Percentiles rank a stretch among this genome's conserved stretches.
Evolutionary conservation across 2,113 vertebrate genomes (phyloP).

Genomic region (Dolichotis patagonum): DNA sequence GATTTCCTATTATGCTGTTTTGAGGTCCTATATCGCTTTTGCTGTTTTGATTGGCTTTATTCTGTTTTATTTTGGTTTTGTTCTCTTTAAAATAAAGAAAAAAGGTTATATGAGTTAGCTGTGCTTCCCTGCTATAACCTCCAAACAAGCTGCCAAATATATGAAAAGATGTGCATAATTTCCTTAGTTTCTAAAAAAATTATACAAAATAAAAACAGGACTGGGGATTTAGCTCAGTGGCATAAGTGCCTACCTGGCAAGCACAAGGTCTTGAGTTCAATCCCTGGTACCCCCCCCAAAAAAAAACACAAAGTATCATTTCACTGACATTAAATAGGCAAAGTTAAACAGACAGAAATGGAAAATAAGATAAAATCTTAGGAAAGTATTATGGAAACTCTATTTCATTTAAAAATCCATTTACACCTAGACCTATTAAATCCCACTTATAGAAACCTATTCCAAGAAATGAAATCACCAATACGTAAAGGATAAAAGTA

Average conservation of each 20-base stretch:
- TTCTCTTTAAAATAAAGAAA: no score
- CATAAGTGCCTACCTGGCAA: no score
- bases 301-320: background rate
- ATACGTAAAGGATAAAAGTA: background rate
- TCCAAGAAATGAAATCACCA: background rate
- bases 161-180: background rate
- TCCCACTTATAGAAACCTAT: background rate
- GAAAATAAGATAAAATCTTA: background rate
- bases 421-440: background rate
- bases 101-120: background rate
- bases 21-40: no score
- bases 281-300: no score
- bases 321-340: background rate
- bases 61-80: no score
- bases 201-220: background rate
- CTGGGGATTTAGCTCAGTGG: no score
- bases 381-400: background rate
- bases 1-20: no score
- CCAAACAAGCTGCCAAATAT: background rate
- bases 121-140: background rate
- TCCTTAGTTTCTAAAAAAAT: background rate
- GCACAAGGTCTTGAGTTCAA: no score
- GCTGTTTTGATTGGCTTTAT: no score
- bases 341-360: background rate
- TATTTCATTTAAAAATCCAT: slow-evolving; percentile 16